Percentiles rank a stretch among this genome's conserved stretches.
These are phyloP conservation scores for Megalops cyprinoides DNA, from an alignment of 2,797 vertebrate species.

Conservation along the genomic window DNA sequence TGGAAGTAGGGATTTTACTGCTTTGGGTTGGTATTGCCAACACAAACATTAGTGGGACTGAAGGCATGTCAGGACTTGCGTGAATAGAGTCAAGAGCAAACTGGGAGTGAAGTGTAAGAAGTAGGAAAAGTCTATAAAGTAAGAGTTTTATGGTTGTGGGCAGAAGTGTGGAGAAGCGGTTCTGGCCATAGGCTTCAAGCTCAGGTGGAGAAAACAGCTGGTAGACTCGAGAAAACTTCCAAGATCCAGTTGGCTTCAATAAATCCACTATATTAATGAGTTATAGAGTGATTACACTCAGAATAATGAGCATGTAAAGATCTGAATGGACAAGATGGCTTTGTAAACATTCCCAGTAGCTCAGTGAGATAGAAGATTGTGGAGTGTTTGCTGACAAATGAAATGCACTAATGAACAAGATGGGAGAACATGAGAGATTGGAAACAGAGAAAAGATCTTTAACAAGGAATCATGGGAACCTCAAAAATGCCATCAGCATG, in stretches of 20 bases:
- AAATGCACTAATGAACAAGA: not conserved
- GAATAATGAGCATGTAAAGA: not conserved
- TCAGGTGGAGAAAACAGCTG: not conserved
- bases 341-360: not conserved
- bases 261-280: not conserved
- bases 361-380: not conserved
- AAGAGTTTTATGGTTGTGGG: not conserved
- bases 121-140: constrained; percentile 1
- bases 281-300: not conserved
- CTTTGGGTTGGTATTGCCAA: constrained; percentile 13
- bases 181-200: not conserved
- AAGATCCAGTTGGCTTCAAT: not conserved
- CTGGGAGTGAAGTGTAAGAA: not conserved
- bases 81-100: not conserved
- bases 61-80: constrained; percentile 14
- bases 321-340: not conserved
- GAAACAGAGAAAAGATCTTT: not conserved
- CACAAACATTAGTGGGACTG: constrained; percentile 22
- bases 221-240: not conserved
- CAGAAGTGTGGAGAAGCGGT: constrained; percentile 5
- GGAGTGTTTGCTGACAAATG: not conserved
- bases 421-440: not conserved
- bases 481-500: not conserved
- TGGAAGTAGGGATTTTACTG: constrained; percentile 25
- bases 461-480: not conserved